Evolutionary conservation across 92 coral and sea anemone genomes (phyloP).

Genomic region (Parazoanthus swiftii): DNA sequence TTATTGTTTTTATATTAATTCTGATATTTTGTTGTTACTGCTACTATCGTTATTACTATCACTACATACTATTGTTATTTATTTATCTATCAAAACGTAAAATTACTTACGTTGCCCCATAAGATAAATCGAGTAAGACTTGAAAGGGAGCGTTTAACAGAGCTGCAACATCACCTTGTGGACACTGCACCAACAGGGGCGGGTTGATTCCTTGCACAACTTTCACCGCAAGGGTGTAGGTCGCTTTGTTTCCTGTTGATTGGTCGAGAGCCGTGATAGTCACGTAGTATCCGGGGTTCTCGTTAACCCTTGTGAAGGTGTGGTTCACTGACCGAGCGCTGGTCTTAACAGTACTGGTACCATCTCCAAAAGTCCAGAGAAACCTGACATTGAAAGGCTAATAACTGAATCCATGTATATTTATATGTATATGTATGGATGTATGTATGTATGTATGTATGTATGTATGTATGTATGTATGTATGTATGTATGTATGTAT

Average conservation of each 20-base stretch:
- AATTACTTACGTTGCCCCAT: slow-evolving; percentile 22
- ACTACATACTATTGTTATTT: no score
- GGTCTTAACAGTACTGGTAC: neutral
- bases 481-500: neutral
- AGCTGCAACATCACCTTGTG: neutral
- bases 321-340: neutral
- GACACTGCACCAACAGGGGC: slow-evolving; percentile 10
- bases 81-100: neutral
- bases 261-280: neutral
- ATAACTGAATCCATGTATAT: neutral
- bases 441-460: neutral
- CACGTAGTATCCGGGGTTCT: slow-evolving; percentile 7
- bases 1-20: no score
- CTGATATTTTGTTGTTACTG: no score
- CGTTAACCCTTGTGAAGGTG: neutral
- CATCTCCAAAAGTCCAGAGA: slow-evolving; percentile 33
- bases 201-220: neutral
- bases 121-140: neutral
- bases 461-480: neutral
- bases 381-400: neutral
- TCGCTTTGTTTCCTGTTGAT: neutral
- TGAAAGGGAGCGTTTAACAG: neutral
- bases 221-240: neutral
- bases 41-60: neutral
- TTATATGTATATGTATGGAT: neutral